Conservation (phyloP, 2,888 invertebrate species). For the Diadegma fenestrale region DNA sequence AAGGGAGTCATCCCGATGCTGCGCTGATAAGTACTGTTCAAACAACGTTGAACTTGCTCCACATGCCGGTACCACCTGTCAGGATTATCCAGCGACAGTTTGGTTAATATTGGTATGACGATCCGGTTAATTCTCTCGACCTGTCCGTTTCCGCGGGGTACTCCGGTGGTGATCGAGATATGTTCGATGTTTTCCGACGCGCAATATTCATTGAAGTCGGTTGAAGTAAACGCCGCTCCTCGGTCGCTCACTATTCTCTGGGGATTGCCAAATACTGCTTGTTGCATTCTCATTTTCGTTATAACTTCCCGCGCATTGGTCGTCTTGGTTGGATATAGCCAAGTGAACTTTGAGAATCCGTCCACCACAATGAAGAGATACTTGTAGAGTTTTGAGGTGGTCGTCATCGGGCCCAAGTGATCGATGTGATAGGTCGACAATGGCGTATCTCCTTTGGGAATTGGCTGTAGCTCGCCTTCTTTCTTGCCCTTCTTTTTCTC, state of each 20-base stretch:
- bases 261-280: constrained; percentile 63
- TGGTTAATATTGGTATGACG: constrained; percentile 60
- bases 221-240: constrained; percentile 70
- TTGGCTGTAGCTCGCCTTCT: constrained; percentile 75
- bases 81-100: constrained; percentile 42
- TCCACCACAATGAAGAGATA: constrained; percentile 78
- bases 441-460: constrained; percentile 76
- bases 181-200: constrained; percentile 50
- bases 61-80: constrained; percentile 22
- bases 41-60: constrained; percentile 1
- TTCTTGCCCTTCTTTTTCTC: constrained; percentile 74
- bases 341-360: constrained; percentile 77
- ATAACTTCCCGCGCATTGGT: constrained; percentile 71
- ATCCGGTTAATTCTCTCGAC: constrained; percentile 49
- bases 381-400: constrained; percentile 76
- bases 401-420: constrained; percentile 77
- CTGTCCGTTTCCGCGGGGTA: constrained; percentile 69
- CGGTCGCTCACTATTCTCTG: constrained; percentile 66
- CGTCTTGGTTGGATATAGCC: constrained; percentile 66
- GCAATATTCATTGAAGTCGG: constrained; percentile 54
- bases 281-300: constrained; percentile 25
- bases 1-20: constrained; percentile 15
- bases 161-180: constrained; percentile 75
- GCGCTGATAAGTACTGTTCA: constrained; percentile 15
- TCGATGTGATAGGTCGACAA: constrained; percentile 78